Evolutionary conservation across 2,888 invertebrate genomes (phyloP).

Genomic region (Ophioninae sp.): DNA sequence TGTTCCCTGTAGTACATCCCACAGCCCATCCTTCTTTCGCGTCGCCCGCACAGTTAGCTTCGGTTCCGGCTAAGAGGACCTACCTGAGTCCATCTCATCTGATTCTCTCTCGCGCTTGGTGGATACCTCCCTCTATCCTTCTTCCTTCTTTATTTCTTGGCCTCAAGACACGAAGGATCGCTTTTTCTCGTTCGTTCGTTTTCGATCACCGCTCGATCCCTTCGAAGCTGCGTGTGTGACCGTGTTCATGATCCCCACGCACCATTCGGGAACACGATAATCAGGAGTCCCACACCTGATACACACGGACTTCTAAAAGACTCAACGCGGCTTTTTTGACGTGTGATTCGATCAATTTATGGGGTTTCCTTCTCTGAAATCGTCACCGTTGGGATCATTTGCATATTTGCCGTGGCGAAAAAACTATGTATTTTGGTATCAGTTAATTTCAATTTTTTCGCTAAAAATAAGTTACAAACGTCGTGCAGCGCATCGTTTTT

Average conservation of each 20-base stretch:
- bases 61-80: conserved; percentile 49
- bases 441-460: too few species aligned
- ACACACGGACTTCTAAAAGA: neutral
- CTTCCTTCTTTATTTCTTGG: conserved; percentile 13
- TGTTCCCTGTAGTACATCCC: conserved; percentile 25
- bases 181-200: conserved; percentile 35
- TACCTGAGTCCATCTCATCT: conserved; percentile 62
- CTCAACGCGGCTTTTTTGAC: too few species aligned
- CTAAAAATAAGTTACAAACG: too few species aligned
- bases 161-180: conserved; percentile 38
- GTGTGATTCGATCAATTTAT: too few species aligned
- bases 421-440: too few species aligned
- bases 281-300: conserved; percentile 29
- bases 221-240: conserved; percentile 48
- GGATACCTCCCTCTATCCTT: conserved; percentile 22
- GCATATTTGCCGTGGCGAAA: too few species aligned
- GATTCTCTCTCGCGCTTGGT: conserved; percentile 51
- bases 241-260: conserved; percentile 55
- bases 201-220: conserved; percentile 38
- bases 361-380: too few species aligned
- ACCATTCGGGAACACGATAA: conserved; percentile 34
- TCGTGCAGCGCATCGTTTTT: too few species aligned
- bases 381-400: too few species aligned
- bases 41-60: conserved; percentile 58
- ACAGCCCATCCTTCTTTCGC: conserved; percentile 33